These are phyloP conservation scores for Orchesella cincta DNA, from an alignment of 1,140 invertebrate species.

Conservation along the genomic window DNA sequence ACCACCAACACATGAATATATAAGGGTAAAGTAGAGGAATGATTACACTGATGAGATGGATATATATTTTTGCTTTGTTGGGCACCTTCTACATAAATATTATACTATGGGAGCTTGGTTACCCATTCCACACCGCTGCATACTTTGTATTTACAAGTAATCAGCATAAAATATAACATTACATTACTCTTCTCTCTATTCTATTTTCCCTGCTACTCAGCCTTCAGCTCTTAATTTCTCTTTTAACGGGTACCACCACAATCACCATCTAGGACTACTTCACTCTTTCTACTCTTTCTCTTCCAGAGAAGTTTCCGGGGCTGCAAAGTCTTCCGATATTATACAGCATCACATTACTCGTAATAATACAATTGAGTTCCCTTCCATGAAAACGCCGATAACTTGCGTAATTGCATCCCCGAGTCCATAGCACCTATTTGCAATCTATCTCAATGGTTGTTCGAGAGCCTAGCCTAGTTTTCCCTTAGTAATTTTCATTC, in stretches of 20 bases:
- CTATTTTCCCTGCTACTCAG: not conserved
- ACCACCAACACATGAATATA: not conserved
- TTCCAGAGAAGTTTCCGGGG: too few relatives aligned
- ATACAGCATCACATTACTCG: too few relatives aligned
- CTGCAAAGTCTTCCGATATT: too few relatives aligned
- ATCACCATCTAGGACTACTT: not conserved
- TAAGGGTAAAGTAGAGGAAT: not conserved
- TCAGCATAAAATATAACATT: slow-evolving; percentile 30
- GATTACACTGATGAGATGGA: not conserved
- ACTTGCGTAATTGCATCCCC: too few relatives aligned
- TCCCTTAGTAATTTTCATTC: slow-evolving; percentile 1
- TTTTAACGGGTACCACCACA: not conserved
- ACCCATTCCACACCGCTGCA: slow-evolving; percentile 17
- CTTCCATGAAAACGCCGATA: too few relatives aligned
- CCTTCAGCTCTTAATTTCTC: slow-evolving; percentile 9
- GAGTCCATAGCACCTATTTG: too few relatives aligned
- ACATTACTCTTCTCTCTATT: slow-evolving; percentile 8
- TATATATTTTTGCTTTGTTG: not conserved
- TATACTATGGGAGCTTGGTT: not conserved
- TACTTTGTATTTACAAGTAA: slow-evolving; percentile 26
- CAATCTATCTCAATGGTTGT: not conserved
- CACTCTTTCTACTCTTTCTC: not conserved
- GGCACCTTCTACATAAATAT: not conserved
- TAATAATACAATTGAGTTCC: too few relatives aligned
- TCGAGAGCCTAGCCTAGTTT: not conserved